Conservation (phyloP, 2,797 vertebrate species). For the Leptatherina wallacei region DNA sequence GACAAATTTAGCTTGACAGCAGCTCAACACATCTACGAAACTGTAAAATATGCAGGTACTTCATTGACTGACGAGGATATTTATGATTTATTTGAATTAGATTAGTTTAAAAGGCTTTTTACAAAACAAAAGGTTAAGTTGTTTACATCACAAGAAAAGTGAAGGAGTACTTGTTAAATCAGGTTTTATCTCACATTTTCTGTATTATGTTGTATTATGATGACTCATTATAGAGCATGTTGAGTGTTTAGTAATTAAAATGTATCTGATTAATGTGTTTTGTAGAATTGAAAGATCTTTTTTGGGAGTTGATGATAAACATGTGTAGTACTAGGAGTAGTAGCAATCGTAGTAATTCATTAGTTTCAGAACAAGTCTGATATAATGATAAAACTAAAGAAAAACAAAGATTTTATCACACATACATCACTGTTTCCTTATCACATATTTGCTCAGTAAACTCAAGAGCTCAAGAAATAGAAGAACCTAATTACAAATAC, state of each 20-base stretch:
- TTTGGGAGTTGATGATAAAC: too few species aligned
- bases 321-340: too few species aligned
- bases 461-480: not conserved
- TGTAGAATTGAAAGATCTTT: too few species aligned
- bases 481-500: too few species aligned
- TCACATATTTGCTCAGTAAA: not conserved
- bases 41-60: conserved; percentile 35
- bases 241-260: not conserved
- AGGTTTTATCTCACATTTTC: not conserved
- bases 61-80: conserved; percentile 16
- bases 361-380: not conserved
- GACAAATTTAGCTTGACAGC: conserved; percentile 62
- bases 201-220: too few species aligned
- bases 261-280: too few species aligned
- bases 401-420: not conserved
- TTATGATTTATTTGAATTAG: conserved; percentile 6
- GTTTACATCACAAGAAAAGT: not conserved
- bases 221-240: not conserved
- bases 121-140: not conserved
- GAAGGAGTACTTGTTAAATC: not conserved
- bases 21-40: conserved; percentile 21
- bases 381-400: not conserved
- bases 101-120: conserved; percentile 9
- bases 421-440: not conserved
- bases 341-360: not conserved